These are phyloP conservation scores for Harpagifer antarcticus DNA, from an alignment of 2,797 vertebrate genomes.

Conservation along the genomic window DNA sequence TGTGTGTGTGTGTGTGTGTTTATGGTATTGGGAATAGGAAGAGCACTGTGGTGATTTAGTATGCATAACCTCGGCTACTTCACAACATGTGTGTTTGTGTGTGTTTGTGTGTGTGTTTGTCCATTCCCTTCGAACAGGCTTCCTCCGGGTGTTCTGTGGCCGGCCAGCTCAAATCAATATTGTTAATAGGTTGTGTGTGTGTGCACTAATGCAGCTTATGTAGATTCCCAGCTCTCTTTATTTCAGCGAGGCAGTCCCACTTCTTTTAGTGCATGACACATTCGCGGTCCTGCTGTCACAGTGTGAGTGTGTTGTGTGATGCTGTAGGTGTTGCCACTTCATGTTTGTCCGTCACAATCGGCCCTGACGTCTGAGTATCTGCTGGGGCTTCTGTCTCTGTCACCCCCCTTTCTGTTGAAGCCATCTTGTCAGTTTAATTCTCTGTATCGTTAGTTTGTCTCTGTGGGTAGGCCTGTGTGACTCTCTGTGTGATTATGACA, in stretches of 20 bases:
- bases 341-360: slow-evolving; percentile 57
- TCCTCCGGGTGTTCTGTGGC: slow-evolving; percentile 67
- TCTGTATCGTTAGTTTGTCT: slow-evolving; percentile 61
- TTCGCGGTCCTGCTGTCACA: slow-evolving; percentile 22
- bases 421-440: slow-evolving; percentile 63
- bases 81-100: slow-evolving; percentile 31
- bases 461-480: slow-evolving; percentile 66
- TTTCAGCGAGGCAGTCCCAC: slow-evolving; percentile 26
- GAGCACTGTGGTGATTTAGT: slow-evolving; percentile 48
- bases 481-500: slow-evolving; percentile 72
- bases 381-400: slow-evolving; percentile 45
- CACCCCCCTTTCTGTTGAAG: slow-evolving; percentile 52
- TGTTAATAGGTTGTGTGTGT: slow-evolving; percentile 64
- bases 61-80: slow-evolving; percentile 65
- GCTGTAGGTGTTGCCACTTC: slow-evolving; percentile 51
- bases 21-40: slow-evolving; percentile 40
- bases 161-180: slow-evolving; percentile 68
- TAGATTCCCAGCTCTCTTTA: slow-evolving; percentile 46
- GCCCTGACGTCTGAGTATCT: slow-evolving; percentile 38
- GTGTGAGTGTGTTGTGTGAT: slow-evolving; percentile 15
- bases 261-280: slow-evolving; percentile 30
- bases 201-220: slow-evolving; percentile 59
- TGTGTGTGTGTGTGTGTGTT: slow-evolving; percentile 39
- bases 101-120: slow-evolving; percentile 51
- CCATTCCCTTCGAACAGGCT: slow-evolving; percentile 54